Evolutionary conservation across 2,797 vertebrate genomes (phyloP), one percentile per base, ranked within the genome.

Genomic region (Oreonectes daqikongensis): DNA sequence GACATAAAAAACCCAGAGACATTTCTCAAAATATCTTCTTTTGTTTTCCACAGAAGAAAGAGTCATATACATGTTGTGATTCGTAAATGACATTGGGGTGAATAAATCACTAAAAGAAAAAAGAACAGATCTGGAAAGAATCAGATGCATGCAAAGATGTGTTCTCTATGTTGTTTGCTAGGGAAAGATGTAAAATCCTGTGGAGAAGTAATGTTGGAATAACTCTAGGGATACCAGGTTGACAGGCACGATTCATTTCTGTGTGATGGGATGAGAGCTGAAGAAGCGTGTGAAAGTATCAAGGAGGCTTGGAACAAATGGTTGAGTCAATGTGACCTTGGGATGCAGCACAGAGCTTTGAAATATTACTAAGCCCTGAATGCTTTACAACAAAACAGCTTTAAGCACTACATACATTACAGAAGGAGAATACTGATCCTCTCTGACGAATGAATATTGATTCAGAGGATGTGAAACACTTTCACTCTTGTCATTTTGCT

Each of bases 351-450:
- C 44, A 40, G 32, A 6, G 53, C 44, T 68, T 53, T 79, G 55
- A 74, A 61, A 79, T 79, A 50, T 38, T 35, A 60, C 72, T 65
- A 28, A 65, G 46, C 60, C 60, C 60, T 42, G n/a, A 73, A 66
- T 5, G 22, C 63, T 35, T 46, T 40, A 38, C 10, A 67, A 50
- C 30, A 48, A 42, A 67, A 10, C 63, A 55, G 69, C 53, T 32
- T 50, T 50, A 12, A 67, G 72, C 18, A 5, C 12, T 17, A 57
- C 24, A 59, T 35, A 11, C 5, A 60, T 46, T 59, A 59, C 53
- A 42, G 44, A 52, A 59, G 42, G 65, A 24, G 8, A 48, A 64
- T 52, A 38, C 44, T 8, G 30, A 55, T 53, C 60, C 40, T 48
- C 9, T 46, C 48, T 35, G 42, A 46, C 9, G 18, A 53, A 9